These are phyloP conservation scores for Phoronis australis DNA, from an alignment of 2,888 invertebrate species.

Conservation along the genomic window DNA sequence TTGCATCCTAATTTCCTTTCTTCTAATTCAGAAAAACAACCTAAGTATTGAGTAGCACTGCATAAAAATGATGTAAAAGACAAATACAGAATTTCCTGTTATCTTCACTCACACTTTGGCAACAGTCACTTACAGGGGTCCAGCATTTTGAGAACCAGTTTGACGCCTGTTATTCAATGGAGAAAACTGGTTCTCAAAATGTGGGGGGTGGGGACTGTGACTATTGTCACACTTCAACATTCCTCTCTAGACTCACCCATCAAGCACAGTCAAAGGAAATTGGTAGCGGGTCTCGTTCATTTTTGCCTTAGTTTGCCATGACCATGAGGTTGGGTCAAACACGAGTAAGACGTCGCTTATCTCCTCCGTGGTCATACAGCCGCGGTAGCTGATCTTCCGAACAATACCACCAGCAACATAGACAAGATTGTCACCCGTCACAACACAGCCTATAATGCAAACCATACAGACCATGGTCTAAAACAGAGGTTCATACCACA, in stretches of 20 bases:
- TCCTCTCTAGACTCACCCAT: constrained; percentile 46
- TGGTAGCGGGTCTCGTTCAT: constrained; percentile 56
- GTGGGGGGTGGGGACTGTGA: neutral
- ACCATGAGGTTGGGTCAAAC: constrained; percentile 49
- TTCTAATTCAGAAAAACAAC: too few relatives aligned
- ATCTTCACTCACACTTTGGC: neutral
- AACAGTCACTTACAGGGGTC: too few relatives aligned
- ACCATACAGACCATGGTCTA: neutral
- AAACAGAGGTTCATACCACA: too few relatives aligned
- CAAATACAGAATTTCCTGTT: neutral
- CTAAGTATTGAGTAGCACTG: neutral
- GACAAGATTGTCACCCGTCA: constrained; percentile 46
- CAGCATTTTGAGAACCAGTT: too few relatives aligned
- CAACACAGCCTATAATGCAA: constrained; percentile 30
- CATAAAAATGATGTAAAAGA: neutral
- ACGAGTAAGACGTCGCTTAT: constrained; percentile 38
- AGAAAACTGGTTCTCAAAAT: too few relatives aligned
- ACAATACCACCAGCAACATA: constrained; percentile 49
- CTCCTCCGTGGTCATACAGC: constrained; percentile 45
- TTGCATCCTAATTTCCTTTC: too few relatives aligned
- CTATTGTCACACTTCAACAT: neutral
- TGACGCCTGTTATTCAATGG: too few relatives aligned
- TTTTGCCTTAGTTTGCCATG: constrained; percentile 56
- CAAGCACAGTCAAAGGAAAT: constrained; percentile 56
- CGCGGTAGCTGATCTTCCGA: constrained; percentile 45